Evolutionary conservation across 2,113 vertebrate genomes (phyloP).

Genomic region (Crotophaga sulcirostris): DNA sequence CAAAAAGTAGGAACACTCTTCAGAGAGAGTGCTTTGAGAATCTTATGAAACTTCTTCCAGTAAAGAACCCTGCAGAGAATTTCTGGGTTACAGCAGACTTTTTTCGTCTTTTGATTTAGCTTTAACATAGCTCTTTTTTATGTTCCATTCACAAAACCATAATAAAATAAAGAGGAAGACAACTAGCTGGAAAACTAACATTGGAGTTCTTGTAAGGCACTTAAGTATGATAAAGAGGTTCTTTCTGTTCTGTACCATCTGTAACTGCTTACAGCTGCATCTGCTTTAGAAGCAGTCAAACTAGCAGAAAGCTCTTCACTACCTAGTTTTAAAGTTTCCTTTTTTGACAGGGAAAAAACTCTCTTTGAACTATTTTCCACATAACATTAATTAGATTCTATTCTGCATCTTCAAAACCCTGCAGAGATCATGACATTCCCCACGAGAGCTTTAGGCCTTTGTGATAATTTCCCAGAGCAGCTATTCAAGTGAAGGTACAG

Average conservation of each 20-base stretch:
- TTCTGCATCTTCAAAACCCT: constrained; percentile 24
- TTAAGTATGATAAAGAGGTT: not conserved
- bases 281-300: constrained; percentile 31
- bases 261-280: constrained; percentile 43
- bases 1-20: not conserved
- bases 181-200: constrained; percentile 20
- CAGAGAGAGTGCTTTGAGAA: not conserved
- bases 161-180: not conserved
- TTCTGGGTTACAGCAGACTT: not conserved
- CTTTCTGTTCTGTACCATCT: constrained; percentile 30
- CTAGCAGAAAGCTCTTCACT: constrained; percentile 19
- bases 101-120: not conserved
- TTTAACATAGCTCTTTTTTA: not conserved
- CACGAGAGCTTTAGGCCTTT: not conserved
- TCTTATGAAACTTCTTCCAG: not conserved
- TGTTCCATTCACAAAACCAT: not conserved
- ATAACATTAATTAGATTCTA: constrained; percentile 44
- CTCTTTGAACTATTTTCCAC: constrained; percentile 37
- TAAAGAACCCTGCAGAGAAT: not conserved
- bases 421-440: not conserved
- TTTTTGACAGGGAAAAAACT: not conserved
- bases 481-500: not conserved
- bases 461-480: not conserved
- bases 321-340: constrained; percentile 14
- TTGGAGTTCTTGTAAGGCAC: not conserved